Evolutionary conservation across 1,140 invertebrate genomes (phyloP).

Genomic region (Lepidurus packardi): DNA sequence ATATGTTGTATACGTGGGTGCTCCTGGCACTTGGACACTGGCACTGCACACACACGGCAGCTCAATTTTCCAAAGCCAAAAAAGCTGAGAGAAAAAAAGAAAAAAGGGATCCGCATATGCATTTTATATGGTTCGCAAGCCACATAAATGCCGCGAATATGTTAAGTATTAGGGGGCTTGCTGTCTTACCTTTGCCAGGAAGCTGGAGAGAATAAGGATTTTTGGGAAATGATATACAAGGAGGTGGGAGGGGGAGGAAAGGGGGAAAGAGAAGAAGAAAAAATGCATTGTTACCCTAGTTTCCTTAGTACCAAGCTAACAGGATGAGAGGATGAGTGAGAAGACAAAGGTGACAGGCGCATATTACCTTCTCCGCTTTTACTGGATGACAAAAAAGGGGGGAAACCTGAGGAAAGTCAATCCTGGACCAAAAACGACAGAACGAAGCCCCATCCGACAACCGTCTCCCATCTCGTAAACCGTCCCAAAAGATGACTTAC

Average conservation of each 20-base stretch:
- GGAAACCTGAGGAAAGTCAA: slow-evolving; percentile 19
- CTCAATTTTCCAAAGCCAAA: slow-evolving; percentile 1
- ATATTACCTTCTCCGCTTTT: slow-evolving; percentile 15
- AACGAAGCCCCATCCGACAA: background rate
- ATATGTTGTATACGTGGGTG: background rate
- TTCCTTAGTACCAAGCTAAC: background rate
- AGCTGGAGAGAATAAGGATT: background rate
- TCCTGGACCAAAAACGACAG: background rate
- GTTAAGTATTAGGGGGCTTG: background rate
- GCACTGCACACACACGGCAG: background rate
- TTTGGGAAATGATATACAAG: background rate
- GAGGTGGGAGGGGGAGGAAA: background rate
- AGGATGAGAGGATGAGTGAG: background rate
- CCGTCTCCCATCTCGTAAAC: background rate
- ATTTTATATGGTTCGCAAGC: background rate
- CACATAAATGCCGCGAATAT: background rate
- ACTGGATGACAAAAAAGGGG: background rate
- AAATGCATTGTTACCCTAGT: background rate
- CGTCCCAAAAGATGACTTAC: slow-evolving; percentile 4
- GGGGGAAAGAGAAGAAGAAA: background rate
- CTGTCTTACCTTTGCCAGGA: slow-evolving; percentile 2
- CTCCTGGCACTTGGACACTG: background rate
- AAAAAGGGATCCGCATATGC: too few species aligned
- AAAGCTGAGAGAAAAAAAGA: background rate
- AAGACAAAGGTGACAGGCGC: slow-evolving; percentile 3